Evolutionary conservation across 2,113 vertebrate species (phyloP).

Genomic region (Alosa alosa): DNA sequence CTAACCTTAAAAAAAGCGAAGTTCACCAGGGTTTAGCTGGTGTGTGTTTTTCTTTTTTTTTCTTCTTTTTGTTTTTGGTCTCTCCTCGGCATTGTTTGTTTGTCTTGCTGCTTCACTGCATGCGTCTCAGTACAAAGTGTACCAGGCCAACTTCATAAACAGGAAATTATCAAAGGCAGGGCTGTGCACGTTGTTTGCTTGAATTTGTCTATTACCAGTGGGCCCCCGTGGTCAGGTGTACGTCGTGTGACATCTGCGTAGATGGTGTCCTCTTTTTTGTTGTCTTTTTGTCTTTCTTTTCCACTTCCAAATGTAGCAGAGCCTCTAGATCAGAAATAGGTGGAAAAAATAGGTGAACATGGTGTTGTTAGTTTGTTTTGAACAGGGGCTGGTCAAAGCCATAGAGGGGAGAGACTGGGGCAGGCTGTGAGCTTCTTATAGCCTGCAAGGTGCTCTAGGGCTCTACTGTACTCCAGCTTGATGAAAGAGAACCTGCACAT

Average conservation of each 20-base stretch:
- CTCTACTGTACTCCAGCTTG: neutral
- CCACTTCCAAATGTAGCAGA: neutral
- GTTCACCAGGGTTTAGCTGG: neutral
- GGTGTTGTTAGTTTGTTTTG: neutral
- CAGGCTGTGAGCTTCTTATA: neutral
- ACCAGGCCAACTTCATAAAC: slow-evolving; percentile 63
- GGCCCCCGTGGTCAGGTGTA: neutral
- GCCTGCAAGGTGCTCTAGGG: slow-evolving; percentile 3
- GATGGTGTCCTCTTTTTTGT: neutral
- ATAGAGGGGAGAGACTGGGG: neutral
- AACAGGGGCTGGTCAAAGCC: neutral
- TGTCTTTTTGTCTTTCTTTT: neutral
- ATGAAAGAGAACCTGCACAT: slow-evolving; percentile 1
- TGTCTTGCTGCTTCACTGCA: slow-evolving; percentile 13
- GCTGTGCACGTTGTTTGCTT: slow-evolving; percentile 21
- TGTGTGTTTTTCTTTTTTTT: neutral
- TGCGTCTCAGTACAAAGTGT: slow-evolving; percentile 45
- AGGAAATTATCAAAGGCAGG: slow-evolving; percentile 69
- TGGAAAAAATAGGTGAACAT: neutral
- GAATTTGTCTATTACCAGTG: slow-evolving; percentile 8
- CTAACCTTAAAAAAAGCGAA: neutral
- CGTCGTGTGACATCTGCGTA: neutral
- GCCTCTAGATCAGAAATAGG: neutral
- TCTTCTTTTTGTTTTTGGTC: neutral
- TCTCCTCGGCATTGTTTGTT: slow-evolving; percentile 26